These are phyloP conservation scores for Cyanoramphus novaezelandiae DNA, from an alignment of 2,113 vertebrate genomes.

Conservation along the genomic window DNA sequence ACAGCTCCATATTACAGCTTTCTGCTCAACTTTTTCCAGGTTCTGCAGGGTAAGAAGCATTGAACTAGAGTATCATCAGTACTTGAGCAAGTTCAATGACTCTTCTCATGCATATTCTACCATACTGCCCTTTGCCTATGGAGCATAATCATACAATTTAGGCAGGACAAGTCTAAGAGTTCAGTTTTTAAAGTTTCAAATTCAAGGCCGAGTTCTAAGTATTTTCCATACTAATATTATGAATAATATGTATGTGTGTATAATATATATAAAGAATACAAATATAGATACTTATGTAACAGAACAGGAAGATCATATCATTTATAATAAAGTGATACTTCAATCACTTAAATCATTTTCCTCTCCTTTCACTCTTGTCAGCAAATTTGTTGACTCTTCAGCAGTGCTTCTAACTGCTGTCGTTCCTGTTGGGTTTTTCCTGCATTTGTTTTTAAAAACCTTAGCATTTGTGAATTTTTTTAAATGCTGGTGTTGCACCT, in stretches of 20 bases:
- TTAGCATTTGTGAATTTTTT: neutral
- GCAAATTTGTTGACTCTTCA: neutral
- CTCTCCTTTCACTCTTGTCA: neutral
- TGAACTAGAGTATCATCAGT: neutral
- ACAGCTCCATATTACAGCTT: neutral
- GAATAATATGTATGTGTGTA: neutral
- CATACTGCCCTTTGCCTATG: neutral
- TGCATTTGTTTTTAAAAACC: neutral
- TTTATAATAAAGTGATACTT: neutral
- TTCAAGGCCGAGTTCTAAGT: neutral
- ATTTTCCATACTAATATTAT: neutral
- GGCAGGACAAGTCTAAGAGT: neutral
- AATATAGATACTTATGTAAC: neutral
- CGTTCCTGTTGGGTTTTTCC: neutral
- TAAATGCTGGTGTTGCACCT: neutral
- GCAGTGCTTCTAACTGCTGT: neutral
- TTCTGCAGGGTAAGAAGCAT: neutral
- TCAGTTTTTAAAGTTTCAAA: neutral
- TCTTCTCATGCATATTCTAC: neutral
- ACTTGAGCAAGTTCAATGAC: neutral
- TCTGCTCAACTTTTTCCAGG: neutral
- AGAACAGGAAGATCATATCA: neutral
- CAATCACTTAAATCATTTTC: neutral
- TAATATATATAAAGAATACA: neutral
- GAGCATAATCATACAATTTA: neutral